Evolutionary conservation across 2,888 invertebrate species (phyloP).

Genomic region (Torymus aiolomorphi): DNA sequence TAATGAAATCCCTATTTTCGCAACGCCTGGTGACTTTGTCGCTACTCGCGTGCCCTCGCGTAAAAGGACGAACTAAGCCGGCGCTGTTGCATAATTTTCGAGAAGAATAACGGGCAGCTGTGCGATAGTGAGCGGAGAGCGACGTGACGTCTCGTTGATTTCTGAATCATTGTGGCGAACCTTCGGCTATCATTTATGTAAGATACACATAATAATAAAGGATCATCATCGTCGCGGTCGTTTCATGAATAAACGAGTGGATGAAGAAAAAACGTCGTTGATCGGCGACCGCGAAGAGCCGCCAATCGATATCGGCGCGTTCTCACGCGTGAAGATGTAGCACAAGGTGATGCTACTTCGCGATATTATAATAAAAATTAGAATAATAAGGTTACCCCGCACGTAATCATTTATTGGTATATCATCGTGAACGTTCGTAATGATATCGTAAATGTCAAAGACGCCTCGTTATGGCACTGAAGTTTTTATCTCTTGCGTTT

Average conservation of each 20-base stretch:
- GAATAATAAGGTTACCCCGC: not conserved
- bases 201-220: not conserved
- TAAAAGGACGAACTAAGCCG: constrained; percentile 1
- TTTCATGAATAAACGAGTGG: not conserved
- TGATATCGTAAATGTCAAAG: not conserved
- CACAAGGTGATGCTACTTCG: constrained; percentile 29
- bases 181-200: constrained; percentile 36
- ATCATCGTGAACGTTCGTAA: not conserved
- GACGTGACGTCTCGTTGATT: constrained; percentile 23
- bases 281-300: not conserved
- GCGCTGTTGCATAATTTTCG: constrained; percentile 14
- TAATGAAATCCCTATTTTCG: constrained; percentile 22
- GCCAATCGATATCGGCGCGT: not conserved
- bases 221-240: not conserved
- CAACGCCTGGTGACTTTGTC: not conserved
- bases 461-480: too few relatives aligned
- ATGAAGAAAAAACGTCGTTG: constrained; percentile 25
- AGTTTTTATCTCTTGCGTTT: too few relatives aligned
- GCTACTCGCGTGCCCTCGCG: not conserved
- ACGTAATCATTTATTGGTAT: not conserved
- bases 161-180: constrained; percentile 23
- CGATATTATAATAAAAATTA: constrained; percentile 14
- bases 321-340: constrained; percentile 23
- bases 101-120: not conserved
- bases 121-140: too few relatives aligned